phyloP scores from a whole-genome alignment of 2,113 vertebrate genomes.

The Candoia aspera region DNA sequence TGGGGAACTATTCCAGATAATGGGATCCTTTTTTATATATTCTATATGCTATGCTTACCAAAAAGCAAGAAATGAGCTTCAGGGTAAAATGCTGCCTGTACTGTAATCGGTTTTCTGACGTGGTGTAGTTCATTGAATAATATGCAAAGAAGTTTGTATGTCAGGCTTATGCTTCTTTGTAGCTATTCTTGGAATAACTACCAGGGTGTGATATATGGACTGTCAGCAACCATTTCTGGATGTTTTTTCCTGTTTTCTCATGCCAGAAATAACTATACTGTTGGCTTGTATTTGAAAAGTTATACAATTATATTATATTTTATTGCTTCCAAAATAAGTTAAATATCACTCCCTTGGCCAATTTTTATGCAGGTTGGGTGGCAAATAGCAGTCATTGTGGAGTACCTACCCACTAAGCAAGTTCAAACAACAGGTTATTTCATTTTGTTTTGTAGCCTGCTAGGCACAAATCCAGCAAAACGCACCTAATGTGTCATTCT shows the following conservation, averaged over 20 bases:
- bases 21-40: slow-evolving; percentile 13
- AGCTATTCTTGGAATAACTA: not conserved
- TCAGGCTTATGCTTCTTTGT: not conserved
- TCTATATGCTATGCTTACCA: slow-evolving; percentile 20
- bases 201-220: not conserved
- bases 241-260: not conserved
- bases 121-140: slow-evolving; percentile 29
- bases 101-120: slow-evolving; percentile 19
- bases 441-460: not conserved
- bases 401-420: not conserved
- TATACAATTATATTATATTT: not conserved
- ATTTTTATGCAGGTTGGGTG: not conserved
- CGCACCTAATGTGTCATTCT: not conserved
- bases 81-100: slow-evolving; percentile 3
- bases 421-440: not conserved
- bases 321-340: not conserved
- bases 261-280: not conserved
- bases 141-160: not conserved
- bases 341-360: not conserved
- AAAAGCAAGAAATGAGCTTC: slow-evolving; percentile 20
- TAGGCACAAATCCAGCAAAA: not conserved
- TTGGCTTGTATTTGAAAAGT: not conserved
- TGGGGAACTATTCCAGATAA: slow-evolving; percentile 30
- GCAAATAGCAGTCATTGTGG: not conserved
- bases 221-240: not conserved